Base-by-base conservation (phyloP, 2,797 vertebrate genomes). In the Sebastes jordani region DNA sequence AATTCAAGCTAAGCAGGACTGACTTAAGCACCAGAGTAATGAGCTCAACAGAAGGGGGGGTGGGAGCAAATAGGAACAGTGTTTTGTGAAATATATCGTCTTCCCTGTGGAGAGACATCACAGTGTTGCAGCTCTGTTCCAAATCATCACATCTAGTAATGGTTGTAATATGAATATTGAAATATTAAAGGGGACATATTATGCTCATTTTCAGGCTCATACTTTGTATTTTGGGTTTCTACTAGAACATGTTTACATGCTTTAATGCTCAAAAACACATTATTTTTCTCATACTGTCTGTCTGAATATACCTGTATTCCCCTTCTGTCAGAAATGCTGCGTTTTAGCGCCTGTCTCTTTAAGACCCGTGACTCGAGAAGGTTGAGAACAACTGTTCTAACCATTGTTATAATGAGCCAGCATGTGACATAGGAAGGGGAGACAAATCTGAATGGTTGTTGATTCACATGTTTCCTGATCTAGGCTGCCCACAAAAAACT, bases 11-110 rank as follows among this genome's bases (percentile, higher is more conserved):
- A 72, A 82, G 74, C 69, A 77, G 54, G 65, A 69, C 55, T 56
- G 67, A 79, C n/a, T 64, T 55, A 23, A 80, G 42, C 42, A 2
- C 30, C 67, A 55, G 71, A 71, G 38, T 80, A 69, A 74, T 85
- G 80, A 92, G 84, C 84, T 92, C 64, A 78, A 74, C 83, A 81
- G 42, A 46, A 18, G 6, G 66, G 75, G 5, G 2, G 42, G 2
- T 2, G 52, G 38, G n/a, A 65, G 80, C 70, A 82, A 86, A 70
- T 62, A 70, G 38, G 30, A 63, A 70, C 14, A 61, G 34, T 25
- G 10, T 64, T 75, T 46, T 82, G 54, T 76, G 69, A 81, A 84
- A 74, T 60, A 18, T 74, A 36, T 60, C 6, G 1, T 86, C 34
- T 65, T 76, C 61, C 46, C 59, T 52, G 52, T 80, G 56, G 52